Evolutionary conservation across 2,888 invertebrate genomes (phyloP).

Genomic region (Eretmocerus hayati): DNA sequence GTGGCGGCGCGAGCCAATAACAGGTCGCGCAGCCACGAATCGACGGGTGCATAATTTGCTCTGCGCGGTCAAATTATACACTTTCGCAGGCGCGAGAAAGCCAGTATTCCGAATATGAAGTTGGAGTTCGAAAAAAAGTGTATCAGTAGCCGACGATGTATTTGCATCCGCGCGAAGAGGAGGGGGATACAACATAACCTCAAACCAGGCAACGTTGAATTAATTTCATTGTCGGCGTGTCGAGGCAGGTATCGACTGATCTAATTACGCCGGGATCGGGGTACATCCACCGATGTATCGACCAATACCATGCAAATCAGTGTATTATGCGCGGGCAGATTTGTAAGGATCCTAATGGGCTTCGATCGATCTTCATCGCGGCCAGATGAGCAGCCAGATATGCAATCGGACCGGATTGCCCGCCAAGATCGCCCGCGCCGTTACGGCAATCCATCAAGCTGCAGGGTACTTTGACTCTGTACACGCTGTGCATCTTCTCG

Average conservation of each 20-base stretch:
- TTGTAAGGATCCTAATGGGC: conserved; percentile 34
- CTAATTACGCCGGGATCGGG: conserved; percentile 24
- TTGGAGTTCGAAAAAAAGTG: too few species aligned
- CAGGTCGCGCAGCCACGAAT: too few species aligned
- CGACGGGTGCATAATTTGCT: too few species aligned
- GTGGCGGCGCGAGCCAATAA: too few species aligned
- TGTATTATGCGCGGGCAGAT: conserved; percentile 31
- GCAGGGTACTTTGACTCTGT: conserved; percentile 20
- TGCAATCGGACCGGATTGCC: conserved; percentile 37
- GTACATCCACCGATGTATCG: too few species aligned
- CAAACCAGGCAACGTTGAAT: too few species aligned
- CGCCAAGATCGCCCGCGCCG: conserved; percentile 32
- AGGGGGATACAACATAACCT: too few species aligned
- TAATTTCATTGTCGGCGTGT: conserved; percentile 19
- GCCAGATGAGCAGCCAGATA: conserved; percentile 38
- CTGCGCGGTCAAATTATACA: too few species aligned
- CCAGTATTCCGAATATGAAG: too few species aligned
- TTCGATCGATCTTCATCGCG: conserved; percentile 38
- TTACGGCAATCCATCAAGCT: conserved; percentile 37
- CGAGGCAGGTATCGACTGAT: conserved; percentile 24
- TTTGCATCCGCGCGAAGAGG: too few species aligned
- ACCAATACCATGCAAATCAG: conserved; percentile 31
- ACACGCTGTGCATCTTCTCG: conserved; percentile 18
- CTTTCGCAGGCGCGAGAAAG: too few species aligned
- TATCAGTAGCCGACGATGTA: too few species aligned